phyloP scores from a whole-genome alignment of 2,888 invertebrate genomes.

The Melanophora roralis region DNA sequence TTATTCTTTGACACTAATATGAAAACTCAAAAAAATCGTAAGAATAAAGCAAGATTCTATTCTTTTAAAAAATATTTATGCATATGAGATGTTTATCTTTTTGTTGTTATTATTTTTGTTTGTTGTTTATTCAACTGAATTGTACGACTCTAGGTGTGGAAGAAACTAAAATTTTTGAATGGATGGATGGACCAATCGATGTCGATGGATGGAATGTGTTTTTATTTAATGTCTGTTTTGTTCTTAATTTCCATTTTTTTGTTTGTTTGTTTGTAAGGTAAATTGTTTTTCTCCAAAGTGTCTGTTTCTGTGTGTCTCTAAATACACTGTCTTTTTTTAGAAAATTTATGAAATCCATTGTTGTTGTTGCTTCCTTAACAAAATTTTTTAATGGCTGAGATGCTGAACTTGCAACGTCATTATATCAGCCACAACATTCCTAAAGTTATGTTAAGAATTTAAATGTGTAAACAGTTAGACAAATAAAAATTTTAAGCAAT shows the following conservation, averaged over 20 bases:
- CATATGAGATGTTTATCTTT: conserved; percentile 3
- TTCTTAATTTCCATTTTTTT: too few species aligned
- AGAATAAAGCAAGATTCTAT: background rate
- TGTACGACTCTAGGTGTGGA: background rate
- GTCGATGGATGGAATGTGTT: conserved; percentile 20
- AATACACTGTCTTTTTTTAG: background rate
- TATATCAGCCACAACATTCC: background rate
- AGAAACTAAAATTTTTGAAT: conserved; percentile 18
- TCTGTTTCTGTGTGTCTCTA: background rate
- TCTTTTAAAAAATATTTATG: conserved; percentile 16
- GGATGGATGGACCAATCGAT: background rate
- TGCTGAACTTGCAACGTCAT: conserved; percentile 30
- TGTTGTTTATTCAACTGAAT: conserved; percentile 20
- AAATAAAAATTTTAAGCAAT: background rate
- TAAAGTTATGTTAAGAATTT: background rate
- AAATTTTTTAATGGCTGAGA: background rate
- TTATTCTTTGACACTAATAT: too few species aligned
- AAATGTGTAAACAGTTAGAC: background rate
- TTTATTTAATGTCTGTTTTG: conserved; percentile 16
- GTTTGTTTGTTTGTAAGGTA: background rate
- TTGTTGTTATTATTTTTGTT: conserved; percentile 7
- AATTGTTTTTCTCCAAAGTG: conserved; percentile 13
- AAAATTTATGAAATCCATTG: conserved; percentile 19
- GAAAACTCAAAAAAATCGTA: too few species aligned
- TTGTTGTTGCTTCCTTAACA: background rate